Percentiles rank a stretch among this genome's conserved stretches.
phyloP scores from a whole-genome alignment of 1,140 invertebrate species.

The Diorhabda carinulata region DNA sequence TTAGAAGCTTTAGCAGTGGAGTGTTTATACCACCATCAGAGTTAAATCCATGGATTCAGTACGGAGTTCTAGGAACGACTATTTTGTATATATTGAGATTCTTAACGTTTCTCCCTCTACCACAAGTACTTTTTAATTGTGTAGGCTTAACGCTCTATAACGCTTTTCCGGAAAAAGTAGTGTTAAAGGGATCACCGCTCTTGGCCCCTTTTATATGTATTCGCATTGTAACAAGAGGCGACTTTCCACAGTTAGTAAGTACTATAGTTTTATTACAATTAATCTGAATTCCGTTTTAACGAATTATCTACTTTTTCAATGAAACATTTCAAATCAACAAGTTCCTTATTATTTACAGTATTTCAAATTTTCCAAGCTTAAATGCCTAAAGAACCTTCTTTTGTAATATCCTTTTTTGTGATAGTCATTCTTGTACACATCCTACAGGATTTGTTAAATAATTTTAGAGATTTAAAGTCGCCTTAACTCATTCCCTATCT shows the following conservation, averaged over 20 bases:
- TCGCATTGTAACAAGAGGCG: conserved; percentile 90
- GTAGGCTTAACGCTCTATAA: conserved; percentile 88
- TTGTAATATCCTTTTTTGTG: no score
- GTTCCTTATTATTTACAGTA: not conserved
- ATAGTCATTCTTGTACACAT: no score
- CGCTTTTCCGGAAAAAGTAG: conserved; percentile 90
- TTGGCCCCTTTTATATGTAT: conserved; percentile 94
- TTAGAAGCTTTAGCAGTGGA: conserved; percentile 62
- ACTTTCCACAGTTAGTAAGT: conserved; percentile 80
- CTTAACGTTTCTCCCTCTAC: conserved; percentile 81
- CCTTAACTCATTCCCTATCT: no score
- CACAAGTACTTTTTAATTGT: conserved; percentile 90
- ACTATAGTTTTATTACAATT: not conserved
- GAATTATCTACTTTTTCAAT: no score
- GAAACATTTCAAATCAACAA: not conserved
- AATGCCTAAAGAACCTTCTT: no score
- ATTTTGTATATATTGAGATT: conserved; percentile 76
- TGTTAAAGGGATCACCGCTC: conserved; percentile 80
- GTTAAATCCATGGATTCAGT: conserved; percentile 75
- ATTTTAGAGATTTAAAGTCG: no score
- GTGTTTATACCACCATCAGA: conserved; percentile 58
- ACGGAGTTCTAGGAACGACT: conserved; percentile 69
- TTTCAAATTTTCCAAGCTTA: not conserved
- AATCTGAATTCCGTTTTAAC: no score
- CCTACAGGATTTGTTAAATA: no score